Conservation (phyloP, 2,113 vertebrate genomes). For the Eretmochelys imbricata region DNA sequence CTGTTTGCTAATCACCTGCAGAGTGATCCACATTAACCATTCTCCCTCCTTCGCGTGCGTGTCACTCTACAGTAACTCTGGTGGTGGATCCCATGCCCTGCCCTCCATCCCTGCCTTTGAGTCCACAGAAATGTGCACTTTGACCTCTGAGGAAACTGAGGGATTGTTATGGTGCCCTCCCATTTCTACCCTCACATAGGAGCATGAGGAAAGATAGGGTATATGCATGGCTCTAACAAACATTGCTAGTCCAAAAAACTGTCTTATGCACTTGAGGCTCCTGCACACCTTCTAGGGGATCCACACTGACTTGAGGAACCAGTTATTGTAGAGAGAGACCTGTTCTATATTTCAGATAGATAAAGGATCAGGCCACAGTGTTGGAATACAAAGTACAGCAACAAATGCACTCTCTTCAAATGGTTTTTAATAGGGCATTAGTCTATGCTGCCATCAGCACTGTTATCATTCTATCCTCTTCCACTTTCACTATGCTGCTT, state of each 20-base stretch:
- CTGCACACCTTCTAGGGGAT: not conserved
- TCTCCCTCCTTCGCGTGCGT: no score
- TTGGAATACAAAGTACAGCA: not conserved
- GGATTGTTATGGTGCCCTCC: no score
- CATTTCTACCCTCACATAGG: not conserved
- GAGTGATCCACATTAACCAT: no score
- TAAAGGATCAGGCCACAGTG: no score
- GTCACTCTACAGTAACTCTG: not conserved
- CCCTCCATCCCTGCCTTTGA: not conserved
- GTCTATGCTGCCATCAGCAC: not conserved
- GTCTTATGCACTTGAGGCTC: not conserved
- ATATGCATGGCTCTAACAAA: no score
- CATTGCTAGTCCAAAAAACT: not conserved
- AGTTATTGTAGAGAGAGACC: no score
- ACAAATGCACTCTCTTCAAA: fast-evolving
- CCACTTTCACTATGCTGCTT: not conserved
- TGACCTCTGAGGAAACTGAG: not conserved
- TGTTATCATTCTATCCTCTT: not conserved
- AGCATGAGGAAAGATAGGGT: not conserved
- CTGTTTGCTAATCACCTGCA: no score
- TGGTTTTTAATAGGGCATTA: not conserved
- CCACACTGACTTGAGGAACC: no score
- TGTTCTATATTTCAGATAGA: no score
- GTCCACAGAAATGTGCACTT: not conserved
- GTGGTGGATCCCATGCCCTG: not conserved